Evolutionary conservation across 2,113 vertebrate genomes (phyloP), one percentile per base, ranked within the genome.

Genomic region (Ia io): DNA sequence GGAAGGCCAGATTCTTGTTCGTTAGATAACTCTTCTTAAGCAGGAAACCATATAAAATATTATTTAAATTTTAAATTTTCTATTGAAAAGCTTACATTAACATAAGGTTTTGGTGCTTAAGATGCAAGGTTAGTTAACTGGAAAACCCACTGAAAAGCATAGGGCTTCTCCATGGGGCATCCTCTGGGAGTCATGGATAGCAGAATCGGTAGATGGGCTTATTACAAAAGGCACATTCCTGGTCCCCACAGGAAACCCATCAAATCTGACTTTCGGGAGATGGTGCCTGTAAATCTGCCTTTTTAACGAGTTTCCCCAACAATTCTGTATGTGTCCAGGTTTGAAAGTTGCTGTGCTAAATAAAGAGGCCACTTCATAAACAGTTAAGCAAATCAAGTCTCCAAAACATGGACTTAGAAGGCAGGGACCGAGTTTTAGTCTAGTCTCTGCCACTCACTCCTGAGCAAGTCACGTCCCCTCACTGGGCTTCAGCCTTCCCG

Each of bases 101-200:
- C 56, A 30, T 4, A 80, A 65, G 22, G 25, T 56, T 69, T 61
- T 40, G 67, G 85, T 22, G 35, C 61, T 78, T 90, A 91, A 90
- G 79, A 79, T 2, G 28, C 69, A 63, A 77, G 89, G 82, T 35
- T 7, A 2, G 14, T 42, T 82, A 78, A 53, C 8, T 20, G 16
- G 69, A 63, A 93, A 91, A 40, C 14, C 2, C 17, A 67, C 22
- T 22, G 20, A 78, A 28, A 74, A 61, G 35, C 76, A 42, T 8
- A 22, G 1, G 14, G 1, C 9, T n/a, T 86, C 51, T 28, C n/a
- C 56, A 51, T 40, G 32, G 44, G 40, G 17, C 4, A 6, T 40
- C 28, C 23, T n/a, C 28, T 7, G 1, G 10, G n/a, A 40, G 30
- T 6, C 47, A 5, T 0, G 1, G 0, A 1, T 5, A 13, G 14